These are phyloP conservation scores for Drosophila pallidifrons DNA, from an alignment of 1,140 invertebrate genomes.

Conservation along the genomic window DNA sequence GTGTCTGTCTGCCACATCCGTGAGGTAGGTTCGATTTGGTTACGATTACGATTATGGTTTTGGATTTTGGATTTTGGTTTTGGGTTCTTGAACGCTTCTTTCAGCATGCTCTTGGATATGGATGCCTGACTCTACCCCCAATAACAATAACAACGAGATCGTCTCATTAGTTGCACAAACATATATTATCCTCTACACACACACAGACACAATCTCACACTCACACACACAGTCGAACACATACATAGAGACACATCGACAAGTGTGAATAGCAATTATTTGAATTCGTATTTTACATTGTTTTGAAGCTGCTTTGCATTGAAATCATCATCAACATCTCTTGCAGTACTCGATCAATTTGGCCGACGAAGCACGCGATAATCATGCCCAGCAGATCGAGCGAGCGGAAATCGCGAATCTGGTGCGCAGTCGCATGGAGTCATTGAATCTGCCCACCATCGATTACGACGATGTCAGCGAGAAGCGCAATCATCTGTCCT, in stretches of 20 bases:
- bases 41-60: neutral
- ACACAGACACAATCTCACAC: conserved; percentile 24
- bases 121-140: conserved; percentile 6
- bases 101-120: conserved; percentile 44
- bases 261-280: conserved; percentile 8
- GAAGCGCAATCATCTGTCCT: conserved; percentile 96
- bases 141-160: conserved; percentile 14
- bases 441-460: conserved; percentile 93
- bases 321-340: conserved; percentile 20
- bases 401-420: conserved; percentile 97
- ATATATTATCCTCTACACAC: neutral
- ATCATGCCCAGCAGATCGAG: conserved; percentile 95
- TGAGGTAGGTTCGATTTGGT: conserved; percentile 34
- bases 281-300: neutral
- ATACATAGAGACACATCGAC: neutral
- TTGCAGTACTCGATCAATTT: conserved; percentile 92
- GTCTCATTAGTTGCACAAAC: conserved; percentile 42
- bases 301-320: neutral
- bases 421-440: conserved; percentile 97
- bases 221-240: conserved; percentile 4
- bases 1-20: neutral
- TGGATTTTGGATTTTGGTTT: conserved; percentile 1
- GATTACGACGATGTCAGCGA: conserved; percentile 97
- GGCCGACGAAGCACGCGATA: conserved; percentile 93
- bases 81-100: conserved; percentile 35